Evolutionary conservation across 2,113 vertebrate genomes (phyloP).

Genomic region (Rhegmatorhina hoffmannsi): DNA sequence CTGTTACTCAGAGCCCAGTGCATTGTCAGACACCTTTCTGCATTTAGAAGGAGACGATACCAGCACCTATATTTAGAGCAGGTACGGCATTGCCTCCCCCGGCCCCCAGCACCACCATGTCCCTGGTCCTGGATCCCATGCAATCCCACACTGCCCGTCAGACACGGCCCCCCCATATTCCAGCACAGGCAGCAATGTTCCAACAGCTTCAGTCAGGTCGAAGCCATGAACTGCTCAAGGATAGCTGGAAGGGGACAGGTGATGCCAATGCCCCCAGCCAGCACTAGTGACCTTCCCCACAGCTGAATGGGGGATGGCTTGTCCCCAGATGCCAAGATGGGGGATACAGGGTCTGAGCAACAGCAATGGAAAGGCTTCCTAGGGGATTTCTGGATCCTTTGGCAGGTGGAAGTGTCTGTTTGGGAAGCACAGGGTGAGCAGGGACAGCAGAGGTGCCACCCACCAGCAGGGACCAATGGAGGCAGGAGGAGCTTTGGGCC

Average conservation of each 20-base stretch:
- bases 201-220: not conserved
- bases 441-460: not conserved
- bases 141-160: fast-evolving
- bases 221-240: fast-evolving
- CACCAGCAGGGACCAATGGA: not conserved
- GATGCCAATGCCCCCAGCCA: not conserved
- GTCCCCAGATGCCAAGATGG: fast-evolving
- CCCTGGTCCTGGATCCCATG: not conserved
- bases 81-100: not conserved
- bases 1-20: slow-evolving; percentile 54
- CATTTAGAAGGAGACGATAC: slow-evolving; percentile 37
- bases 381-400: not conserved
- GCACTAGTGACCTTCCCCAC: not conserved
- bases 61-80: not conserved
- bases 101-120: not conserved
- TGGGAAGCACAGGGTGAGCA: not conserved
- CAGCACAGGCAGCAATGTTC: not conserved
- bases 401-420: not conserved
- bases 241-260: not conserved
- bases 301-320: not conserved
- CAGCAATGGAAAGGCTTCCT: not conserved
- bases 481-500: not conserved
- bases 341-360: not conserved
- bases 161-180: not conserved
- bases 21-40: slow-evolving; percentile 47